Percentiles rank a stretch among this genome's conserved stretches.
Conservation (phyloP, 2,888 invertebrate species). For the Nasonovia ribisnigri region DNA sequence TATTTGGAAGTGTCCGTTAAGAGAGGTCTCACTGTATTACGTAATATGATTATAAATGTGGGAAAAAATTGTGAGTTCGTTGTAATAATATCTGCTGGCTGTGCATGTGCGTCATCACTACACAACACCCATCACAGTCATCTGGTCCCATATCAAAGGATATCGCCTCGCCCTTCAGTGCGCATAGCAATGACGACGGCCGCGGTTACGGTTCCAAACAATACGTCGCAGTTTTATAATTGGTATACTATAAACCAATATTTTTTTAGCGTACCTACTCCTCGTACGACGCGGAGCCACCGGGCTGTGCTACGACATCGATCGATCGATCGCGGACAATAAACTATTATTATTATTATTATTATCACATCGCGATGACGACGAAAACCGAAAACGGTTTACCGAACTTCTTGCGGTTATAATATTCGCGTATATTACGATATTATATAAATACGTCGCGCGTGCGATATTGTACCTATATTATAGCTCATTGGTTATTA, state of each 20-base stretch:
- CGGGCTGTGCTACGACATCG: background rate
- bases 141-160: background rate
- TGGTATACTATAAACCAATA: background rate
- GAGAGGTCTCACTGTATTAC: too few relatives aligned
- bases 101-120: background rate
- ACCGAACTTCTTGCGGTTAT: background rate
- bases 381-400: background rate
- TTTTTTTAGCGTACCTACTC: background rate
- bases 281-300: background rate
- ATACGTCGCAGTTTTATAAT: background rate
- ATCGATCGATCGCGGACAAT: background rate
- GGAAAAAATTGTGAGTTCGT: background rate
- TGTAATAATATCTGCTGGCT: background rate
- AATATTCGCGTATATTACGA: background rate
- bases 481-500: background rate
- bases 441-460: background rate
- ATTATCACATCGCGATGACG: background rate
- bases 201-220: background rate
- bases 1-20: too few relatives aligned
- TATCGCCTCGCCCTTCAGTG: background rate
- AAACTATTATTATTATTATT: background rate
- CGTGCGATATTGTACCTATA: background rate
- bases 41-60: background rate
- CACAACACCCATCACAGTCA: background rate
- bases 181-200: background rate